Percentiles rank a stretch among this genome's conserved stretches.
Conservation (phyloP, 2,888 invertebrate genomes). For the Thalpophila matura region DNA sequence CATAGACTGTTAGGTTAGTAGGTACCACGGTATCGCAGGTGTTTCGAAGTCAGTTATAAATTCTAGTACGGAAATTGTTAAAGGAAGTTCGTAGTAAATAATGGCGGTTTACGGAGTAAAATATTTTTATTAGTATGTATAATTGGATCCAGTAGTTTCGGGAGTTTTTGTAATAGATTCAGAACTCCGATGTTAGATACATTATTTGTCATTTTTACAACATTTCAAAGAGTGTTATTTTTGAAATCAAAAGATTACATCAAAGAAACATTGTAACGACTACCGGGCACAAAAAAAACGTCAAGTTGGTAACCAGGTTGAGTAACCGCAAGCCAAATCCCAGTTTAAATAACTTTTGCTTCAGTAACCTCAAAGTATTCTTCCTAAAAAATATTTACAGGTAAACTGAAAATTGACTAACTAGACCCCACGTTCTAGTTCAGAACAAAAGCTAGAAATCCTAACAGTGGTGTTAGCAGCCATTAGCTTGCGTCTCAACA, state of each 20-base stretch:
- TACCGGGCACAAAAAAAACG: too few relatives aligned
- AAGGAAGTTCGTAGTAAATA: slow-evolving; percentile 35
- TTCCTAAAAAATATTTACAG: slow-evolving; percentile 4
- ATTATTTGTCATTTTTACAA: too few relatives aligned
- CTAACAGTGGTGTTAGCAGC: slow-evolving; percentile 70
- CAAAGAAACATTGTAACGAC: too few relatives aligned
- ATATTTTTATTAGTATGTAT: background rate
- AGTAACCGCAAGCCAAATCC: too few relatives aligned
- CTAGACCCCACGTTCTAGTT: slow-evolving; percentile 43
- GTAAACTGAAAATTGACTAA: slow-evolving; percentile 29
- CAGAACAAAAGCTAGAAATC: slow-evolving; percentile 65
- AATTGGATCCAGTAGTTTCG: background rate
- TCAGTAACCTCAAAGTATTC: background rate
- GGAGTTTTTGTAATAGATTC: too few relatives aligned
- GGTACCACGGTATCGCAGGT: slow-evolving; percentile 29
- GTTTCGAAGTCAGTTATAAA: slow-evolving; percentile 38
- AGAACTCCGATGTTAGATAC: background rate
- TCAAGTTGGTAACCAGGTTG: too few relatives aligned
- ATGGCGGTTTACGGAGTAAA: background rate
- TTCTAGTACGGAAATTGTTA: slow-evolving; percentile 26
- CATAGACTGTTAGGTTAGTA: slow-evolving; percentile 9
- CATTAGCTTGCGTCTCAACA: slow-evolving; percentile 87
- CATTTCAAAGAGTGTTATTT: too few relatives aligned
- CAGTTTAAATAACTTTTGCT: too few relatives aligned
- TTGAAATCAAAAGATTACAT: too few relatives aligned